Conservation (phyloP, 2,888 invertebrate genomes). For the Caenorhabditis drosophilae region DNA sequence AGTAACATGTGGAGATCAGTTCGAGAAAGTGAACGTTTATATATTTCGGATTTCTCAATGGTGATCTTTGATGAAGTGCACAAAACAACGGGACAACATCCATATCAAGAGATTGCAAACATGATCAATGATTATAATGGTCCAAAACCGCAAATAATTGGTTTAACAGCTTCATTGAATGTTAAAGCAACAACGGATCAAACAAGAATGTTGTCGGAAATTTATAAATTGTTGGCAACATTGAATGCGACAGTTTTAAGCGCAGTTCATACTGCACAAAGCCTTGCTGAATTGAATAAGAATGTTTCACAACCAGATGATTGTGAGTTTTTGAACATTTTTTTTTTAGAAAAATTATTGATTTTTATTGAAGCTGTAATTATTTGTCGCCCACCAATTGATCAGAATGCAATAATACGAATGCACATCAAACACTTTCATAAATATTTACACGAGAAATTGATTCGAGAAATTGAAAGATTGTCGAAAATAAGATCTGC, state of each 20-base stretch:
- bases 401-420: slow-evolving; percentile 4
- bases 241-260: slow-evolving; percentile 33
- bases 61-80: slow-evolving; percentile 67
- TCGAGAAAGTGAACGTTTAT: slow-evolving; percentile 54
- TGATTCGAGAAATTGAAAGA: slow-evolving; percentile 12
- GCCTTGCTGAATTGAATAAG: slow-evolving; percentile 27
- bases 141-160: slow-evolving; percentile 36
- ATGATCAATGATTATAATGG: slow-evolving; percentile 30
- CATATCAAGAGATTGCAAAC: slow-evolving; percentile 31
- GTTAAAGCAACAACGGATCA: slow-evolving; percentile 3
- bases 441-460: neutral
- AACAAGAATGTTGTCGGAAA: slow-evolving; percentile 15
- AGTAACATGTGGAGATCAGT: slow-evolving; percentile 60
- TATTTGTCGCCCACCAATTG: slow-evolving; percentile 1
- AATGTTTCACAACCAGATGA: slow-evolving; percentile 41
- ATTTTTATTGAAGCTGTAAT: slow-evolving; percentile 6
- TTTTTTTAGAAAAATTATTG: slow-evolving; percentile 1
- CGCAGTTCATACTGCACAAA: slow-evolving; percentile 22
- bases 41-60: slow-evolving; percentile 60
- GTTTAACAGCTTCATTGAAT: slow-evolving; percentile 32
- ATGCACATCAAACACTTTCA: neutral
- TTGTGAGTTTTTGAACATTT: slow-evolving; percentile 26
- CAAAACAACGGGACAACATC: slow-evolving; percentile 39
- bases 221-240: slow-evolving; percentile 35
- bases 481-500: slow-evolving; percentile 4